Evolutionary conservation across 2,113 vertebrate genomes (phyloP).

Genomic region (Lophotis ruficrista): DNA sequence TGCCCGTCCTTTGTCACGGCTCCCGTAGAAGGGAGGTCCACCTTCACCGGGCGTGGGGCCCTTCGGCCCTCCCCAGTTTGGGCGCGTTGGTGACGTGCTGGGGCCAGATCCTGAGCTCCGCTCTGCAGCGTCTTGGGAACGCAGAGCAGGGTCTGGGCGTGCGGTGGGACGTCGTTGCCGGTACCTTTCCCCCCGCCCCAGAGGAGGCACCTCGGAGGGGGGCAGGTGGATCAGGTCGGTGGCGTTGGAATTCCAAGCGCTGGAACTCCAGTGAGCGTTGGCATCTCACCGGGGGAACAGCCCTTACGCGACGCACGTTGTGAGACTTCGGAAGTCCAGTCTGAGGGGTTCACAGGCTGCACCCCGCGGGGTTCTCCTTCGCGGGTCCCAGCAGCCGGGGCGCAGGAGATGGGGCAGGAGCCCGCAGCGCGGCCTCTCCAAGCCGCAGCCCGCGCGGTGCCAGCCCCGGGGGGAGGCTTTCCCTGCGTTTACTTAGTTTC

Average conservation of each 20-base stretch:
- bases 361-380: rapidly evolving
- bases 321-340: background rate
- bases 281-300: background rate
- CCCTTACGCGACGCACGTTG: rapidly evolving
- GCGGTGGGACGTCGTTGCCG: rapidly evolving
- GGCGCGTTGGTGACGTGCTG: rapidly evolving
- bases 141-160: background rate
- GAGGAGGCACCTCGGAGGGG: rapidly evolving
- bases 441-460: background rate
- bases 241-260: background rate
- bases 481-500: background rate
- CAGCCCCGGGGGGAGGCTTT: background rate
- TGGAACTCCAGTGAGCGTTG: background rate
- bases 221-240: background rate
- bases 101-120: background rate
- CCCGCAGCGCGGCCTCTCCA: background rate
- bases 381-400: background rate
- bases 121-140: background rate
- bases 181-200: background rate
- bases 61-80: background rate
- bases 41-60: background rate
- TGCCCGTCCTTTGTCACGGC: background rate
- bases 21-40: rapidly evolving
- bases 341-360: background rate
- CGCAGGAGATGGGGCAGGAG: background rate